Base-by-base conservation (phyloP, 1,140 invertebrate genomes). In the Drosophila grimshawi region DNA sequence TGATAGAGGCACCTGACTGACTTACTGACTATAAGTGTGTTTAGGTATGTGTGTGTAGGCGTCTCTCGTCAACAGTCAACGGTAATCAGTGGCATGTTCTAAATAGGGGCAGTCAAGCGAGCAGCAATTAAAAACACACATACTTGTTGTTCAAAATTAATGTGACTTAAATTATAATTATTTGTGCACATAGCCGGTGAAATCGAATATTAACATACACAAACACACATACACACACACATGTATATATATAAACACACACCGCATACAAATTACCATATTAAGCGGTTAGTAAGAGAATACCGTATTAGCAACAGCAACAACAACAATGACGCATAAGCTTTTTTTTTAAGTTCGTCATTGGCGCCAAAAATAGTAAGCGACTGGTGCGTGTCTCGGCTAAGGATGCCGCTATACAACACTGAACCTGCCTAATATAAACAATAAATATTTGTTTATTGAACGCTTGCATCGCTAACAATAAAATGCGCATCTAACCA, bases 101-200 rank as follows among this genome's bases (percentile, higher is more conserved):
- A 83, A 79, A 68, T 82, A 85, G 81, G 81, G 77, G 73, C 81
- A 72, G 55, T 68, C 69, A 52, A 61, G 64, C 61, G 69, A 56
- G 70, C 46, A 72, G 37, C 39, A 43, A 43, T 43, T 43, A 43
- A 43, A 43, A 30, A 29, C 19, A 29, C 29, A 53, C 63, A 78
- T 81, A 73, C 62, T 72, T 67, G 19, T 1, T 19, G 19, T 19
- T 19, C 78, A 78, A 71, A 76, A 76, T 76, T 76, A 86, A 86
- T 86, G 75, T 86, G 81, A 86, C 75, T 86, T 78, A 76, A 86
- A 86, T 88, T 81, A 86, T 80, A 67, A 69, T 66, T 73, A 86
- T 78, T 76, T 53, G 65, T 48, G 46, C 49, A 45, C 27, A 59
- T 55, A 65, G 52, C 81, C 68, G 66, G 75, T 81, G 70, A 78